Percentiles rank a stretch among this genome's conserved stretches.
Evolutionary conservation across 2,113 vertebrate genomes (phyloP).

Genomic region (Tachysurus fulvidraco): DNA sequence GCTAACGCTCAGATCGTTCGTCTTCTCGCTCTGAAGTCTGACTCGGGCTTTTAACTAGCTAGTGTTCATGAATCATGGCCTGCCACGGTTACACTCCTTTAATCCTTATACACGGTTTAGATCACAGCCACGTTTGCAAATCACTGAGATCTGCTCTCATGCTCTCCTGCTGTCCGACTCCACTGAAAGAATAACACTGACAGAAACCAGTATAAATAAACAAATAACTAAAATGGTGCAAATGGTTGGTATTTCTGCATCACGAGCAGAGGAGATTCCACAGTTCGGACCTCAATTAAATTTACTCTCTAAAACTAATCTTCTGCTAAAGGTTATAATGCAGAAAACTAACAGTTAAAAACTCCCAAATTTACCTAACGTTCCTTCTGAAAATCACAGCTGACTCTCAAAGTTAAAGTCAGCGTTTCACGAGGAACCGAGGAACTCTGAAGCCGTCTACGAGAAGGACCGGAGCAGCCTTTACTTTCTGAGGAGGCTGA

Average conservation of each 20-base stretch:
- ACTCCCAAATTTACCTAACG: neutral
- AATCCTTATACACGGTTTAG: slow-evolving; percentile 39
- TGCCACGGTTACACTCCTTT: slow-evolving; percentile 32
- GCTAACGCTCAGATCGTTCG: slow-evolving; percentile 51
- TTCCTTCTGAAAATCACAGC: too few species aligned
- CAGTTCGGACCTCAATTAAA: neutral
- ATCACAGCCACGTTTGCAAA: slow-evolving; percentile 46
- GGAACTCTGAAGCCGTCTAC: neutral
- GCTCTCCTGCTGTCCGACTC: neutral
- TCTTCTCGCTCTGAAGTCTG: slow-evolving; percentile 49
- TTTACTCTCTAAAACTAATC: neutral
- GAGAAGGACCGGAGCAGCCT: too few species aligned
- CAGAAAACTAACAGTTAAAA: neutral
- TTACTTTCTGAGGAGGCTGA: too few species aligned
- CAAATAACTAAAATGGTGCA: neutral
- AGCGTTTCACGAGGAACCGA: too few species aligned
- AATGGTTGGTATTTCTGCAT: neutral
- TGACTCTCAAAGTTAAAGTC: too few species aligned
- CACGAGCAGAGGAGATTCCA: neutral
- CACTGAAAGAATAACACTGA: neutral
- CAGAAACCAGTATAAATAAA: neutral
- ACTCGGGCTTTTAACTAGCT: slow-evolving; percentile 51
- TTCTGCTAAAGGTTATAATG: neutral
- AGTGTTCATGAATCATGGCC: slow-evolving; percentile 47
- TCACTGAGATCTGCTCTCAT: slow-evolving; percentile 35